Evolutionary conservation across 2,113 vertebrate species (phyloP), one percentile per base, ranked within the genome.

Genomic region (Brachyhypopomus occidentalis): DNA sequence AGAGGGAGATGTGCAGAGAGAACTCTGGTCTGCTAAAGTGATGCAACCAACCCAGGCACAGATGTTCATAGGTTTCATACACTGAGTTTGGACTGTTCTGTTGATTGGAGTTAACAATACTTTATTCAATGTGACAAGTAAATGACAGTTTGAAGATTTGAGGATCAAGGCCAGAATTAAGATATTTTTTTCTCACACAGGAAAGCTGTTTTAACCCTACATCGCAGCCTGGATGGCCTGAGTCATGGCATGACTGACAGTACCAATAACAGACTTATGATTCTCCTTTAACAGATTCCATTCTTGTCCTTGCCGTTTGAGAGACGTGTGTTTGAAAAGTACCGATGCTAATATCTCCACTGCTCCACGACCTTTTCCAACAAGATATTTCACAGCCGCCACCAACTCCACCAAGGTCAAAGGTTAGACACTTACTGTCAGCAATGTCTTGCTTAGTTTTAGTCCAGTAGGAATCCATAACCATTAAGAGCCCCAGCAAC

Each of bases 241-340:
- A 16, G 74, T 75, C 41, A 19, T 38, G 59, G 63, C 64, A 67
- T 34, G 3, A 11, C 38, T 75, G 36, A 56, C 11, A 66, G 41
- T 38, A 56, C 45, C 38, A 79, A 56, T 71, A 27, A 17, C 41
- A 74, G 77, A 30, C 60, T 27, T 64, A 30, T 67, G 56, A 22
- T 22, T 4, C 55, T 80, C 67, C 1, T n/a, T 59, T 41, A 22
- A 34, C 64, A 67, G 71, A 60, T 36, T 60, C 78, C 25, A 14
- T 79, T n/a, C 78, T 27, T n/a, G 48, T 41, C 17, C 22, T 59
- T 79, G 75, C 62, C 84, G 76, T 83, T 87, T 80, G 1, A 34
- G 58, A 69, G 55, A 81, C 55, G 64, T 69, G 30, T 74, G 67
- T 83, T 82, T 85, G 79, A 84, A 85, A 75, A 77, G 48, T 66